Evolutionary conservation across 2,113 vertebrate genomes (phyloP).

Genomic region (Syngnathus typhle): DNA sequence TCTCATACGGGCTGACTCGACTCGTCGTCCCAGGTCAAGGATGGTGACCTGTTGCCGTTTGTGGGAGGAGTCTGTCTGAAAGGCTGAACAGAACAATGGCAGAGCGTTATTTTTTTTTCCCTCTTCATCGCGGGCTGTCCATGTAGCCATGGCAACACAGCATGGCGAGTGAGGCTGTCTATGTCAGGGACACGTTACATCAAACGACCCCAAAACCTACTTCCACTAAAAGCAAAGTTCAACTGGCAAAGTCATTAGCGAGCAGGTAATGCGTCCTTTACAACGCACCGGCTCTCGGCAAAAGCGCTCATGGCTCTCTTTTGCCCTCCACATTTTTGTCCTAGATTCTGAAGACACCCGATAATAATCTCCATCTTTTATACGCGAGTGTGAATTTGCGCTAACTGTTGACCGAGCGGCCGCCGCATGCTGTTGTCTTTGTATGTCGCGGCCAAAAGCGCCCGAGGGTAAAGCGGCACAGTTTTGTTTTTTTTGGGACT

Average conservation of each 20-base stretch:
- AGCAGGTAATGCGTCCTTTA: slow-evolving; percentile 60
- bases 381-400: slow-evolving; percentile 10
- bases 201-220: slow-evolving; percentile 68
- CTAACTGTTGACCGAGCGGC: neutral
- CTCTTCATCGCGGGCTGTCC: slow-evolving; percentile 23
- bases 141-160: slow-evolving; percentile 28
- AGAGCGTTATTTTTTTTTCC: slow-evolving; percentile 20
- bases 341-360: slow-evolving; percentile 41
- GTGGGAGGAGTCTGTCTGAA: slow-evolving; percentile 27
- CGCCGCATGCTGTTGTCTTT: no score
- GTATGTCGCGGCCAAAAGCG: slow-evolving; percentile 1
- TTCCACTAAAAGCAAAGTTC: slow-evolving; percentile 51
- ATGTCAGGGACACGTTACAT: slow-evolving; percentile 41
- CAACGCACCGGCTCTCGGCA: slow-evolving; percentile 33
- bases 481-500: slow-evolving; percentile 17
- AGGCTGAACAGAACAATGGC: slow-evolving; percentile 35
- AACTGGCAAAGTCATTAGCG: slow-evolving; percentile 61
- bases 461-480: slow-evolving; percentile 22
- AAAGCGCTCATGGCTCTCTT: slow-evolving; percentile 39
- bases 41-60: slow-evolving; percentile 39
- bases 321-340: slow-evolving; percentile 43
- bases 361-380: slow-evolving; percentile 19
- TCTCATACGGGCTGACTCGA: no score
- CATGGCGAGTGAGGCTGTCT: slow-evolving; percentile 31
- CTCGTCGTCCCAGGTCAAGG: slow-evolving; percentile 30